Conservation (phyloP, 2,797 vertebrate genomes). For the Hemibagrus guttatus region DNA sequence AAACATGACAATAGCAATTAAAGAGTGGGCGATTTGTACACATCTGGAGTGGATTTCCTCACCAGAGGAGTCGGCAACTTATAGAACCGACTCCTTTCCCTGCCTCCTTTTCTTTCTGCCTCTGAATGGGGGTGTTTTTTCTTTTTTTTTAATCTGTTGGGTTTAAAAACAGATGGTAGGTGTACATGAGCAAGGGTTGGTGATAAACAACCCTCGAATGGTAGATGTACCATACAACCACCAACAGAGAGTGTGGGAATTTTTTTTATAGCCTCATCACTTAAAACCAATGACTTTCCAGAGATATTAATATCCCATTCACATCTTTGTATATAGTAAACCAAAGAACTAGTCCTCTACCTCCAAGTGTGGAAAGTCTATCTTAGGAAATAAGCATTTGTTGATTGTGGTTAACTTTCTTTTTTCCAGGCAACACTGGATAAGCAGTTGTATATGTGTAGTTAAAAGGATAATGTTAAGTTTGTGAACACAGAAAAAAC, state of each 20-base stretch:
- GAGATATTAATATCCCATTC: constrained; percentile 27
- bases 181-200: constrained; percentile 64
- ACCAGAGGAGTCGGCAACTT: constrained; percentile 58
- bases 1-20: constrained; percentile 68
- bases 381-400: constrained; percentile 41
- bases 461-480: constrained; percentile 20
- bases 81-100: constrained; percentile 33
- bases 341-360: constrained; percentile 4
- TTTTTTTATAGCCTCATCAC: constrained; percentile 7
- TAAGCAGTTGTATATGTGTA: constrained; percentile 8
- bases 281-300: constrained; percentile 22
- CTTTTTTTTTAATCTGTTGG: constrained; percentile 58
- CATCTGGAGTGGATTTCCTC: constrained; percentile 76
- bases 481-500: constrained; percentile 8
- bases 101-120: constrained; percentile 33
- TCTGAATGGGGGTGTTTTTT: constrained; percentile 49
- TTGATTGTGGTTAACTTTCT: constrained; percentile 37
- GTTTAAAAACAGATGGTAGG: constrained; percentile 70
- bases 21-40: constrained; percentile 65
- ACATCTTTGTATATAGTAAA: constrained; percentile 27
- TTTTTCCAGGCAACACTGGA: constrained; percentile 4
- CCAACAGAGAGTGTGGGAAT: constrained; percentile 30
- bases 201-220: constrained; percentile 63
- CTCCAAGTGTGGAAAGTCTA: constrained; percentile 16
- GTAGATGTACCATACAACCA: constrained; percentile 46